Conservation (phyloP, 2,888 invertebrate genomes). For the Drosophila infuscata region DNA sequence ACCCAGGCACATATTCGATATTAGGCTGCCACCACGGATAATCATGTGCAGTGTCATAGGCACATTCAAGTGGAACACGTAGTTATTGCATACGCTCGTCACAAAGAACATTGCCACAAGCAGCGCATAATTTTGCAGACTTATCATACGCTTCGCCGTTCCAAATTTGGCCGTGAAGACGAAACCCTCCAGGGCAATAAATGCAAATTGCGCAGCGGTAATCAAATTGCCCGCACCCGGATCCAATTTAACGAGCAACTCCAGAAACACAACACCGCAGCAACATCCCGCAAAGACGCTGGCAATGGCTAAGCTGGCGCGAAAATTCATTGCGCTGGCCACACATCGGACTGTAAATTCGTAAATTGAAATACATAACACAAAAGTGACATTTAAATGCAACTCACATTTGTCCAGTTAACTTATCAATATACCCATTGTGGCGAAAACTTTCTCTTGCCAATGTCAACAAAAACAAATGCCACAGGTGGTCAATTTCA, state of each 20-base stretch:
- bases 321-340: slow-evolving; percentile 83
- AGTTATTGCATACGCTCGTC: slow-evolving; percentile 96
- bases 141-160: slow-evolving; percentile 89
- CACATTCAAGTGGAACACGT: slow-evolving; percentile 97
- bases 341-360: slow-evolving; percentile 19
- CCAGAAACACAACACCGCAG: slow-evolving; percentile 94
- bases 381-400: not conserved
- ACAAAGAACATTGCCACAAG: slow-evolving; percentile 96
- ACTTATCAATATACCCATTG: not conserved
- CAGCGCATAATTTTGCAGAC: slow-evolving; percentile 91
- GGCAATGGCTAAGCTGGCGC: slow-evolving; percentile 88
- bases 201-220: slow-evolving; percentile 97
- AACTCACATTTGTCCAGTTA: slow-evolving; percentile 27
- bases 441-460: slow-evolving; percentile 35
- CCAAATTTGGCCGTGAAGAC: slow-evolving; percentile 94
- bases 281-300: slow-evolving; percentile 95
- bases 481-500: slow-evolving; percentile 36
- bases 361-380: not conserved
- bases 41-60: slow-evolving; percentile 99
- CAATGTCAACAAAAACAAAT: slow-evolving; percentile 47
- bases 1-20: slow-evolving; percentile 97
- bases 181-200: slow-evolving; percentile 96
- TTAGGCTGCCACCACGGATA: slow-evolving; percentile 96
- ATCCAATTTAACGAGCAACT: slow-evolving; percentile 93
- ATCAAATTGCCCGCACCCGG: slow-evolving; percentile 97